phyloP scores from a whole-genome alignment of 2,888 invertebrate species.

The Troilus luridus region DNA sequence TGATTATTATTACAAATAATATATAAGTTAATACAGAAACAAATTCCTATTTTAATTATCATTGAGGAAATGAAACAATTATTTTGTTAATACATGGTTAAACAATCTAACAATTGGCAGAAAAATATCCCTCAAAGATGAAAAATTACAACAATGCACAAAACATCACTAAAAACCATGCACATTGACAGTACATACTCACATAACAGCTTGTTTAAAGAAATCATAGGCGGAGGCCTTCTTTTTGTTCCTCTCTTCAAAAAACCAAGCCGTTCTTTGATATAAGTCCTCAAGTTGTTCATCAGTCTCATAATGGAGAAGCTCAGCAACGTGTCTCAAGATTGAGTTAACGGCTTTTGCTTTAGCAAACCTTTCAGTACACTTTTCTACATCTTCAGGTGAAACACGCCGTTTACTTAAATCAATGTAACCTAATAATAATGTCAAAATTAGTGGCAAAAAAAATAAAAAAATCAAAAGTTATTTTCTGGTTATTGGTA shows the following conservation, averaged over 20 bases:
- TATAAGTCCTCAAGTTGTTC: slow-evolving; percentile 96
- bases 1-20: no score
- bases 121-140: no score
- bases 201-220: slow-evolving; percentile 98
- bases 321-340: slow-evolving; percentile 95
- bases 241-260: slow-evolving; percentile 96
- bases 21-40: no score
- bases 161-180: no score
- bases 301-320: slow-evolving; percentile 90
- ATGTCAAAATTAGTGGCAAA: background rate
- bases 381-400: slow-evolving; percentile 97
- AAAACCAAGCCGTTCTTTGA: slow-evolving; percentile 97
- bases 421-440: slow-evolving; percentile 92
- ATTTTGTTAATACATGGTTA: no score
- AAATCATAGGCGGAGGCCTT: slow-evolving; percentile 97
- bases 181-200: slow-evolving; percentile 69
- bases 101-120: no score
- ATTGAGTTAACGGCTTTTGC: slow-evolving; percentile 99
- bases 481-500: no score
- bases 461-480: background rate
- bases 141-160: no score
- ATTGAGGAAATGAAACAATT: no score
- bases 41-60: no score
- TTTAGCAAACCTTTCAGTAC: slow-evolving; percentile 98
- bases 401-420: slow-evolving; percentile 98